Conservation (phyloP, 2,113 vertebrate species). For the Passer domesticus region DNA sequence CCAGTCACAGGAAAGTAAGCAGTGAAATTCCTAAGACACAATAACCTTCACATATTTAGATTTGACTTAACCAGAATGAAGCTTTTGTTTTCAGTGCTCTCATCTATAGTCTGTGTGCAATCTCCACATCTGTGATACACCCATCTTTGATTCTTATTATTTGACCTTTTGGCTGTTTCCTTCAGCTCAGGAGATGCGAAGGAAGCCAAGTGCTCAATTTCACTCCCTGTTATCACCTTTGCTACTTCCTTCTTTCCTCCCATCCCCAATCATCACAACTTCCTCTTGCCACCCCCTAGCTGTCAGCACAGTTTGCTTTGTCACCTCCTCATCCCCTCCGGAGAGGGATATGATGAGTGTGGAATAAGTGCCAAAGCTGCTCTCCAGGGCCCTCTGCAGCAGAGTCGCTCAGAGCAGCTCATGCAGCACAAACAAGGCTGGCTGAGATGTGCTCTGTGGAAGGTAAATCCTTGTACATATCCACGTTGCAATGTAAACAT, state of each 20-base stretch:
- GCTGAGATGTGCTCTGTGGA: neutral
- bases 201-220: neutral
- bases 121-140: neutral
- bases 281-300: slow-evolving; percentile 22
- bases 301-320: slow-evolving; percentile 42
- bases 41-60: neutral
- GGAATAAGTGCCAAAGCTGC: slow-evolving; percentile 7
- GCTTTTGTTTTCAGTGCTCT: neutral
- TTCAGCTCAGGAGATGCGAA: neutral
- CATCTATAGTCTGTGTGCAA: neutral
- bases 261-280: neutral
- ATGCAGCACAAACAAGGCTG: neutral
- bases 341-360: slow-evolving; percentile 7
- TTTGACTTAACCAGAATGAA: neutral
- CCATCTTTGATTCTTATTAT: neutral
- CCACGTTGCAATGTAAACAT: neutral
- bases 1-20: neutral
- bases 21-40: neutral
- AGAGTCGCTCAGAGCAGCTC: neutral
- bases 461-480: neutral
- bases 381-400: neutral
- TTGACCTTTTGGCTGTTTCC: neutral
- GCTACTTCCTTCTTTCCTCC: neutral
- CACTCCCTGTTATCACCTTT: neutral
- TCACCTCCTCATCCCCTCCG: slow-evolving; percentile 27